Evolutionary conservation across 2,113 vertebrate species (phyloP).

Genomic region (Aepyceros melampus): DNA sequence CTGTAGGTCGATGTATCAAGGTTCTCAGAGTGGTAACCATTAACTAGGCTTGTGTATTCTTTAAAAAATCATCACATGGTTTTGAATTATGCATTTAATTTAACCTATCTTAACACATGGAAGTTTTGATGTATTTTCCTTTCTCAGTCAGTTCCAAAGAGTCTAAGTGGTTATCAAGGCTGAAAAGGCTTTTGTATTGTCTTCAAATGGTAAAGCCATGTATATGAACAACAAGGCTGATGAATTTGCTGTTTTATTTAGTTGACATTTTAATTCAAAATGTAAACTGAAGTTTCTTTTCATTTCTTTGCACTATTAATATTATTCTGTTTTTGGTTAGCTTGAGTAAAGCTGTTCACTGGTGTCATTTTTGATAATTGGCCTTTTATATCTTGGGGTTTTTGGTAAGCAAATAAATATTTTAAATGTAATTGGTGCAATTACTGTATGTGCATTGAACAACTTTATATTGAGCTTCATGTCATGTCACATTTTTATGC

Average conservation of each 20-base stretch:
- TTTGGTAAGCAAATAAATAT: conserved; percentile 80
- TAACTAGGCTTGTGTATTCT: neutral
- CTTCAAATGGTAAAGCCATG: conserved; percentile 64
- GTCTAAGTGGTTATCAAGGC: conserved; percentile 57
- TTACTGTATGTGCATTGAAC: conserved; percentile 73
- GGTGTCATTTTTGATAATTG: conserved; percentile 79
- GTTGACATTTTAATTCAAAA: conserved; percentile 77
- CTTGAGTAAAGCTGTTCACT: conserved; percentile 70
- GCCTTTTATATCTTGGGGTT: conserved; percentile 76
- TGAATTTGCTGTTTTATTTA: conserved; percentile 73
- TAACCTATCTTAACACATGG: conserved; percentile 34
- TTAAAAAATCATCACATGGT: conserved; percentile 3
- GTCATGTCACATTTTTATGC: conserved; percentile 77
- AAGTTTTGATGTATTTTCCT: conserved; percentile 66
- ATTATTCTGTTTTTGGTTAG: conserved; percentile 74
- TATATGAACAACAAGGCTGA: conserved; percentile 61
- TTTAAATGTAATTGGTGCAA: conserved; percentile 80
- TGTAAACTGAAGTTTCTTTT: conserved; percentile 77
- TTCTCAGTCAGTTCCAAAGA: conserved; percentile 66
- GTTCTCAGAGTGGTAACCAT: neutral
- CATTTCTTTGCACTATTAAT: conserved; percentile 73
- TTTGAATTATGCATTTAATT: conserved; percentile 47
- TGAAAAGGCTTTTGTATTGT: conserved; percentile 71
- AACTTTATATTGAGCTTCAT: conserved; percentile 78
- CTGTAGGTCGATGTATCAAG: conserved; percentile 5